A percentile compares a stretch with the other conserved stretches of the same genome.
Evolutionary conservation across 2,797 vertebrate species (phyloP).

Genomic region (Rhabdophis nuchalis): DNA sequence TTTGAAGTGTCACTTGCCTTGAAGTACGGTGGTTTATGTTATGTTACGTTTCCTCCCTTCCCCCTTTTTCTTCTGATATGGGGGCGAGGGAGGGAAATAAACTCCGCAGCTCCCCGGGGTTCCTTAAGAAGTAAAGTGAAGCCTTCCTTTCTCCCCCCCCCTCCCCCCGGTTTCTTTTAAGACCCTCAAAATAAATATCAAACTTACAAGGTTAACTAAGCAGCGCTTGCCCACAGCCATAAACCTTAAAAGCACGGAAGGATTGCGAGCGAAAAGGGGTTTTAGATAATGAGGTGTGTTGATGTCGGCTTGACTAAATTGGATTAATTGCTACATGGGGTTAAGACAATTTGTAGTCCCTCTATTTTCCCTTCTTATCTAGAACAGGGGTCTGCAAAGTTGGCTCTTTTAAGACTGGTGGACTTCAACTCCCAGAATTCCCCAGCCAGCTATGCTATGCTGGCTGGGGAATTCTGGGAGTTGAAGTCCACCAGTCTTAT

Average conservation of each 20-base stretch:
- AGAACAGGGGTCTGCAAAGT: too few relatives aligned
- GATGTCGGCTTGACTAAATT: slow-evolving; percentile 6
- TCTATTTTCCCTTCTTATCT: background rate
- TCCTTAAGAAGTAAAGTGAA: slow-evolving; percentile 7
- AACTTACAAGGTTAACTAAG: slow-evolving; percentile 21
- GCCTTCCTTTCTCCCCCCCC: background rate
- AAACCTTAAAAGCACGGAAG: background rate
- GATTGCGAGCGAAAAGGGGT: background rate
- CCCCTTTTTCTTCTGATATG: slow-evolving; percentile 35
- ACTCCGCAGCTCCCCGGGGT: slow-evolving; percentile 26
- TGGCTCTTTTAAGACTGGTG: too few relatives aligned
- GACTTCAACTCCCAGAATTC: too few relatives aligned
- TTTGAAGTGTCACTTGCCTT: slow-evolving; percentile 42
- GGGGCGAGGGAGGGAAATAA: background rate
- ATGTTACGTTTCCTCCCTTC: slow-evolving; percentile 18
- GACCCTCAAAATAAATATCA: slow-evolving; percentile 36
- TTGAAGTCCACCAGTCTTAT: too few relatives aligned
- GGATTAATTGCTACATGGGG: slow-evolving; percentile 15
- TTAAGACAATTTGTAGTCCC: slow-evolving; percentile 11
- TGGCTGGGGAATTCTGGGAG: too few relatives aligned
- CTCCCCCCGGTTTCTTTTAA: slow-evolving; percentile 16
- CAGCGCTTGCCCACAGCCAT: slow-evolving; percentile 6
- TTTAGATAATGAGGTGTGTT: slow-evolving; percentile 25
- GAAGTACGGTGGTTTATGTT: slow-evolving; percentile 28
- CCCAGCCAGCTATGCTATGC: too few relatives aligned